phyloP scores from a whole-genome alignment of 2,113 vertebrate species.

The Hyaena hyaena region DNA sequence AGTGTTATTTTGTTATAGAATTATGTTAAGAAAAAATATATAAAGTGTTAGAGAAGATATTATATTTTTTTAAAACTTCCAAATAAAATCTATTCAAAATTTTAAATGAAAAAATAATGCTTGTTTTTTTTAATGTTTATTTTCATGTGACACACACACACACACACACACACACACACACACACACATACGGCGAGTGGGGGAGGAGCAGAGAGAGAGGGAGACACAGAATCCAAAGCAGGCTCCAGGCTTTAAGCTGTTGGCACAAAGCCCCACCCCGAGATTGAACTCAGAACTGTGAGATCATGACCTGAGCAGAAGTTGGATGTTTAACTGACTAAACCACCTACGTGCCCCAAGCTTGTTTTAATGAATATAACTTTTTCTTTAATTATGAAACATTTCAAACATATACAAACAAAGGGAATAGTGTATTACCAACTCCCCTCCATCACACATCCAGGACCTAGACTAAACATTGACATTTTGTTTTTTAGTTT shows the following conservation, averaged over 20 bases:
- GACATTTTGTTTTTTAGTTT: background rate
- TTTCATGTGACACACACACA: no score
- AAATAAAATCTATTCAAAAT: slow-evolving; percentile 36
- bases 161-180: no score
- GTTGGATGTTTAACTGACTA: background rate
- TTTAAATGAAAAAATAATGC: slow-evolving; percentile 54
- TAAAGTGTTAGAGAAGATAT: background rate
- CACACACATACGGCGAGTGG: no score
- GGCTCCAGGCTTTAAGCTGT: background rate
- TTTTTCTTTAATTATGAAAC: slow-evolving; percentile 31
- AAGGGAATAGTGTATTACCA: background rate
- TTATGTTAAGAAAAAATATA: slow-evolving; percentile 33
- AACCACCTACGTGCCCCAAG: background rate
- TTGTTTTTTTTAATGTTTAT: background rate
- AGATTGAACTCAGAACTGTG: background rate
- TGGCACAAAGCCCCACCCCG: accelerated
- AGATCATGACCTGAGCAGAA: background rate
- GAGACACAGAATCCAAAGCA: background rate
- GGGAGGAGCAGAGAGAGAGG: background rate
- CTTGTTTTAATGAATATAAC: background rate
- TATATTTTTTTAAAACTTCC: slow-evolving; percentile 37
- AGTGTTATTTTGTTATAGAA: slow-evolving; percentile 12
- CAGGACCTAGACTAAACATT: background rate
- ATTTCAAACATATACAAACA: background rate
- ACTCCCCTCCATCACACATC: background rate